Conservation (phyloP, 2,888 invertebrate genomes). For the Macaria liturata region DNA sequence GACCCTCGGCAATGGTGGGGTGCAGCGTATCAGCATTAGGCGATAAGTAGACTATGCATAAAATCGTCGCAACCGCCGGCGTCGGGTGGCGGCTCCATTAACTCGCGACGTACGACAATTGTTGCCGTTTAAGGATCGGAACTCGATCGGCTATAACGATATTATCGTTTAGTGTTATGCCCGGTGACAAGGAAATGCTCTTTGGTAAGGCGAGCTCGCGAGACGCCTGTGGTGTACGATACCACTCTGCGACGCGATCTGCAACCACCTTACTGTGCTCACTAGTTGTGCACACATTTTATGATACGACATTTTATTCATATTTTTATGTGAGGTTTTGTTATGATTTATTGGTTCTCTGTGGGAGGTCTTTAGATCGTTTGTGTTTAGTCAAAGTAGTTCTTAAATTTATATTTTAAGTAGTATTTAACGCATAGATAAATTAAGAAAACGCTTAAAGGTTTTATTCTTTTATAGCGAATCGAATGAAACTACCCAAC, state of each 20-base stretch:
- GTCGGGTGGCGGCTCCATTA: conserved; percentile 61
- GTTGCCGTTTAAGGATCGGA: conserved; percentile 73
- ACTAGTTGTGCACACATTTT: conserved; percentile 4
- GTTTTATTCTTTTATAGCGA: too few relatives aligned
- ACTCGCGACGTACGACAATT: conserved; percentile 68
- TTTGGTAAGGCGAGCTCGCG: conserved; percentile 55
- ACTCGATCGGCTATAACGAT: conserved; percentile 68
- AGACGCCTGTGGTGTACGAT: conserved; percentile 49
- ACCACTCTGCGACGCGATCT: conserved; percentile 26
- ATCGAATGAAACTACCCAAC: too few relatives aligned
- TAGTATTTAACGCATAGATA: too few relatives aligned
- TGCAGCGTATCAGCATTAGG: conserved; percentile 41
- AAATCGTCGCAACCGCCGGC: conserved; percentile 41
- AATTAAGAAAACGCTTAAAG: too few relatives aligned
- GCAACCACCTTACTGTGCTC: conserved; percentile 18
- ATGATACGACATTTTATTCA: neutral
- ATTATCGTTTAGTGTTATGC: conserved; percentile 81
- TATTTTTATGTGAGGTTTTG: neutral
- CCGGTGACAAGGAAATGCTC: conserved; percentile 80
- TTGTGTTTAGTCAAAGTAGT: too few relatives aligned
- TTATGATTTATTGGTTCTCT: too few relatives aligned
- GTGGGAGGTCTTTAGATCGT: too few relatives aligned
- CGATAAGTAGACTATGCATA: conserved; percentile 58
- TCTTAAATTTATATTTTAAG: too few relatives aligned
- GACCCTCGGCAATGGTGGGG: conserved; percentile 27